Base-by-base conservation (phyloP, 2,113 vertebrate species). In the Puntigrus tetrazona region DNA sequence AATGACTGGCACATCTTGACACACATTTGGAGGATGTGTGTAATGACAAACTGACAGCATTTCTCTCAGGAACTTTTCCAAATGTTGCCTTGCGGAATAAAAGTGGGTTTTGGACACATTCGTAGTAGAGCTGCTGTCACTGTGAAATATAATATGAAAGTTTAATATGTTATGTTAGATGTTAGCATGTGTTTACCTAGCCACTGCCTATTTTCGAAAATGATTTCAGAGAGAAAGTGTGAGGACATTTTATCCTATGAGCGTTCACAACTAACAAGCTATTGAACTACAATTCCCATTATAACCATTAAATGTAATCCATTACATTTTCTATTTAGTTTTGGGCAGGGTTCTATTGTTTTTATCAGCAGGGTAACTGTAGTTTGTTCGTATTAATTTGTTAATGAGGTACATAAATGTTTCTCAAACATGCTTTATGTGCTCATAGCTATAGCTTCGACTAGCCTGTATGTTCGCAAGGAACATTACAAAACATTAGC, bases 1-100 rank as follows among this genome's bases (percentile, higher is more conserved):
- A 25, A 69, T 69, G 57, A 63, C 36, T 79, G 77, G 7, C 77
- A 79, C 36, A 11, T 61, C n/a, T 63, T 63, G 57, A 79, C 77
- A 63, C 14, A 11, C 25, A 27, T 79, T 79, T 55, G 38, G 25
- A 31, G n/a, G 41, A 43, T 79, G n/a, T 29, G 14, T 78, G 47
- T 36, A 57, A 78, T 77, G 75, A 55, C 75, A 36, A n/a, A 55
- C 69, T 57, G 55, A 41, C 77, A 57, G 55, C 22, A 25, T 61
- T 79, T 79, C 77, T 29, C 25, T 79, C 34, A 59, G 57, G 75
- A 77, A 55, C 5, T 7, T 22, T 77, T 55, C 29, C 5, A 34
- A 57, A 36, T 22, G 18, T 36, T 36, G 20, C 52, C 18, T 13
- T 57, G 47, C 10, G 14, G 20, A n/a, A 36, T 57, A 57, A 55